phyloP scores from a whole-genome alignment of 2,797 vertebrate genomes.

The Scolopax bukidnonensis region DNA sequence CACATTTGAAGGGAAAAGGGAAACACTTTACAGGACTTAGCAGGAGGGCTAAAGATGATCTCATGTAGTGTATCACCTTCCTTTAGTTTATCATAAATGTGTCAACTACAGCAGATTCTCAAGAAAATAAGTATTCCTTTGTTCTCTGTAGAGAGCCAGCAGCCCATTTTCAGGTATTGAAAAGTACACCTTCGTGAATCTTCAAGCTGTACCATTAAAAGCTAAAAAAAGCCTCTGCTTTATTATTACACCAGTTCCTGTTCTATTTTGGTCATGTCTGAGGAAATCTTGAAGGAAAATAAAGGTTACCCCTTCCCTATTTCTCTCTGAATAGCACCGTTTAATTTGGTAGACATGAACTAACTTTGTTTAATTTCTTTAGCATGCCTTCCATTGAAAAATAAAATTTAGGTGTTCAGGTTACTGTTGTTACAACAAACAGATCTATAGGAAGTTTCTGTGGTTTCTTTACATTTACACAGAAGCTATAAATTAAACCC shows the following conservation, averaged over 20 bases:
- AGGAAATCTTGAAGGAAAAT: background rate
- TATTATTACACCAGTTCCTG: slow-evolving; percentile 3
- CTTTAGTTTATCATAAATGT: background rate
- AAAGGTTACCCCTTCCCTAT: background rate
- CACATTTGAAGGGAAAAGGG: background rate
- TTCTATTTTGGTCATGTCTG: slow-evolving; percentile 11
- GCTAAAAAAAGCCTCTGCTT: background rate
- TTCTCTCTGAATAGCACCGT: slow-evolving; percentile 6
- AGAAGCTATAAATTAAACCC: slow-evolving; percentile 15
- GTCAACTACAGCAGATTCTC: background rate
- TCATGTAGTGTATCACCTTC: background rate
- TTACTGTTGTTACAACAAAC: slow-evolving; percentile 6
- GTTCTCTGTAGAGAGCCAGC: background rate
- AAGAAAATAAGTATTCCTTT: background rate
- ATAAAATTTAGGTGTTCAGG: background rate
- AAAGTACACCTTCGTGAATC: background rate
- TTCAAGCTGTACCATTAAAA: background rate
- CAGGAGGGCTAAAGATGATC: background rate
- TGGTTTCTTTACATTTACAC: slow-evolving; percentile 21
- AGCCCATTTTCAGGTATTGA: background rate
- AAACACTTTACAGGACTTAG: background rate
- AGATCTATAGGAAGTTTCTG: background rate
- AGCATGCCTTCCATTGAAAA: slow-evolving; percentile 11
- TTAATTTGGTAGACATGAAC: slow-evolving; percentile 2
- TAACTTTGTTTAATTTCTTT: slow-evolving; percentile 35